Percentiles rank a stretch among this genome's conserved stretches.
Evolutionary conservation across 2,888 invertebrate species (phyloP).

Genomic region (Phaedon cochleariae): DNA sequence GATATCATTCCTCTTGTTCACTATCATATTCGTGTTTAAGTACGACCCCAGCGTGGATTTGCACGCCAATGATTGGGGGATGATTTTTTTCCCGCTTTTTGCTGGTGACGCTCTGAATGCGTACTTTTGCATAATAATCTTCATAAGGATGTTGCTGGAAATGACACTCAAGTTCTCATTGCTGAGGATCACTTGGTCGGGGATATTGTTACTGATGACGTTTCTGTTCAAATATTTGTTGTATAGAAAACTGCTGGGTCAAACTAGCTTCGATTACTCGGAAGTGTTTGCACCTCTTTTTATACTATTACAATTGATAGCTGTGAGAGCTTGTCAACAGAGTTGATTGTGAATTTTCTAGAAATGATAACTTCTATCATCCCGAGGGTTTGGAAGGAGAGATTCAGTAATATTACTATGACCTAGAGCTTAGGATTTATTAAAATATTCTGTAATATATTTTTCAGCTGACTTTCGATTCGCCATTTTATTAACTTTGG

Average conservation of each 20-base stretch:
- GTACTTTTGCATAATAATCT: constrained; percentile 95
- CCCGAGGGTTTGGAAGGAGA: too few relatives aligned
- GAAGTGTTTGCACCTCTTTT: constrained; percentile 94
- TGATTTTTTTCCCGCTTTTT: constrained; percentile 90
- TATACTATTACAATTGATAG: constrained; percentile 87
- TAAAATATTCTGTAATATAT: constrained; percentile 68
- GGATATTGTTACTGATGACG: constrained; percentile 81
- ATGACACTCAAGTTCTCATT: constrained; percentile 77
- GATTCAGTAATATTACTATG: too few relatives aligned
- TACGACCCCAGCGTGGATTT: constrained; percentile 69
- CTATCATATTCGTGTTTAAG: constrained; percentile 82
- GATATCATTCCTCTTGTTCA: constrained; percentile 83
- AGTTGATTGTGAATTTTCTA: constrained; percentile 35
- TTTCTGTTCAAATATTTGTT: constrained; percentile 92
- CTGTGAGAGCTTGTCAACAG: constrained; percentile 90
- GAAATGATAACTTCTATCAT: neutral
- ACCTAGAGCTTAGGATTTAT: constrained; percentile 14
- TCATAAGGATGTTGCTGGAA: constrained; percentile 89
- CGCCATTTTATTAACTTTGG: constrained; percentile 76
- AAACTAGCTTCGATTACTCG: constrained; percentile 84
- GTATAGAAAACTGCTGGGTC: constrained; percentile 86
- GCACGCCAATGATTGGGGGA: constrained; percentile 80
- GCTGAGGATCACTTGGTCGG: constrained; percentile 84
- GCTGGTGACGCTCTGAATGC: constrained; percentile 91
- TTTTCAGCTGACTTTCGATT: constrained; percentile 71